Conservation (phyloP, 2,797 vertebrate genomes). For the Platalea minor region DNA sequence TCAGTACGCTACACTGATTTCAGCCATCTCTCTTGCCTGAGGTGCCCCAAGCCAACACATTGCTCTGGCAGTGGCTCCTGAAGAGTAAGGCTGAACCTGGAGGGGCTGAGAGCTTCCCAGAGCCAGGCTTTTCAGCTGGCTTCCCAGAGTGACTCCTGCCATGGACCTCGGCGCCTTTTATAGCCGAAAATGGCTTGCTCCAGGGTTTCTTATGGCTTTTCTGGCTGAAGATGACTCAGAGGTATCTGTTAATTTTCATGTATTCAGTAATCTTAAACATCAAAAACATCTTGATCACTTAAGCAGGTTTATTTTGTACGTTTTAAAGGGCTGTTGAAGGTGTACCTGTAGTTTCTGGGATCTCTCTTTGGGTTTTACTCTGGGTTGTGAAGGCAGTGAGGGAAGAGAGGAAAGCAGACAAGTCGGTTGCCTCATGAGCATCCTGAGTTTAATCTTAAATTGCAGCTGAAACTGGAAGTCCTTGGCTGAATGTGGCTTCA, state of each 20-base stretch:
- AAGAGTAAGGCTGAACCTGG: background rate
- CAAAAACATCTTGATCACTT: background rate
- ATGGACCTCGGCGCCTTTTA: fast-evolving
- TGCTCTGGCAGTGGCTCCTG: background rate
- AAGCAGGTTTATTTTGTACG: background rate
- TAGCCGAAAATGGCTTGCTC: background rate
- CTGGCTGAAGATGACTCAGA: background rate
- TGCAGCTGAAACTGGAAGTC: background rate
- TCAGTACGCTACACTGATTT: background rate
- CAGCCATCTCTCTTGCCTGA: background rate
- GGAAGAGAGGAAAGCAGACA: background rate
- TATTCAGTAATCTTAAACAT: background rate
- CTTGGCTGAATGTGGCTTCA: background rate
- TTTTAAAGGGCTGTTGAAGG: background rate
- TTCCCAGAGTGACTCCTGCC: background rate
- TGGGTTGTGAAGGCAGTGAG: background rate
- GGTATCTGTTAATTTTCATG: background rate
- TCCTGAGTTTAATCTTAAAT: background rate
- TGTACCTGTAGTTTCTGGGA: background rate
- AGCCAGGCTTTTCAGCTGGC: background rate
- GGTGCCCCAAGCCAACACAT: background rate
- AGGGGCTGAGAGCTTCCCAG: background rate
- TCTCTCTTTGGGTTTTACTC: background rate
- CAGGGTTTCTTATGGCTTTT: background rate
- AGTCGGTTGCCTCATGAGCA: background rate